Percentiles rank a stretch among this genome's conserved stretches.
phyloP scores from a whole-genome alignment of 1,140 invertebrate species.

The Triops cancriformis region DNA sequence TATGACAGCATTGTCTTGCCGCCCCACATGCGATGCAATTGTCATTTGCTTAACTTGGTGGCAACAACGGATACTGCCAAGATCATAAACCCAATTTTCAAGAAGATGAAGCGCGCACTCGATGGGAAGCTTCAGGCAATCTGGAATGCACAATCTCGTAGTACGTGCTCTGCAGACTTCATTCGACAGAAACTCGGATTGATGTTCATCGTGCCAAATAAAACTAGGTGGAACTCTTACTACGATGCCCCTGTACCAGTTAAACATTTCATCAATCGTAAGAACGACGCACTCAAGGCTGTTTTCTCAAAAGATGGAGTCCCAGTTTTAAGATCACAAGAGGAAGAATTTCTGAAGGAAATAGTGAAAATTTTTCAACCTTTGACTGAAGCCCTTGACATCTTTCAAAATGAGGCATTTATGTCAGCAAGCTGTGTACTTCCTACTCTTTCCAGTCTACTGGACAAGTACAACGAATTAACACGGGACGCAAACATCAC shows the following conservation, averaged over 20 bases:
- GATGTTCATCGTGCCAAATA: neutral
- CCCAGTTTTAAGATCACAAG: slow-evolving; percentile 20
- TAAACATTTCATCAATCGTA: slow-evolving; percentile 14
- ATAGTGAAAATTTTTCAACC: too few species aligned
- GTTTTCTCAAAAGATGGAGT: neutral
- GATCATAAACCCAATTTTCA: neutral
- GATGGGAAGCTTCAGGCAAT: neutral
- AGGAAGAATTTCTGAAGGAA: too few species aligned
- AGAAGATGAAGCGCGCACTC: neutral
- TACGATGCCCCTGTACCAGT: neutral
- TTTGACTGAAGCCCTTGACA: too few species aligned
- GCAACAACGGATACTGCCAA: neutral
- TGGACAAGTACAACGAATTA: neutral
- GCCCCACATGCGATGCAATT: neutral
- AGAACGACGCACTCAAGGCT: slow-evolving; percentile 20
- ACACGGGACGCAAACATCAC: neutral
- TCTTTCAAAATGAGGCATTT: too few species aligned
- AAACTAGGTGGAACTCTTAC: neutral
- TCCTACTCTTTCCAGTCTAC: neutral
- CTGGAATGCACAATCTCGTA: neutral
- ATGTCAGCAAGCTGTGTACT: too few species aligned
- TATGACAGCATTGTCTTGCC: neutral
- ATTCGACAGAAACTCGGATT: neutral
- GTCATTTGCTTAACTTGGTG: neutral
- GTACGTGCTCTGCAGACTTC: neutral